Evolutionary conservation across 2,888 invertebrate species (phyloP), one percentile per base, ranked within the genome.

Genomic region (Chalcis sispes): DNA sequence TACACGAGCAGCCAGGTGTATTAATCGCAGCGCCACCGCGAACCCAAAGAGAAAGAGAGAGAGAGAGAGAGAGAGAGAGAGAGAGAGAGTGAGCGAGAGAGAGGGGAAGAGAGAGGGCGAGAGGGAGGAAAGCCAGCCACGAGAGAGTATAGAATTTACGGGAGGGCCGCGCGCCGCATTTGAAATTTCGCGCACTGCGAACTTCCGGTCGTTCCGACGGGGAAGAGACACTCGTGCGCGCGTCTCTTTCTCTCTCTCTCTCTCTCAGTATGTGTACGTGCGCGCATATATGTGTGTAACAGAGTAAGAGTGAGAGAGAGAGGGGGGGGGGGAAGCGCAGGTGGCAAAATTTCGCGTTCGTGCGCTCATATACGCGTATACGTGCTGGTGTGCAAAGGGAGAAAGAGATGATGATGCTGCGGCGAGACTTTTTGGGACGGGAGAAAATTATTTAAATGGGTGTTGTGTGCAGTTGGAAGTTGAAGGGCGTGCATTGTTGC

Each of bases 141-240:
- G 10, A 69, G 58, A 20, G 56, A 23, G 66, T 50, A 32, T 4
- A 23, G 81, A 82, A 85, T 85, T 85, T 84, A 84, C 82, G 82
- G 82, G 78, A 76, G 72, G 77, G 76, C 75, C 82, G 78, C 82
- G 79, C 73, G 80, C 65, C 80, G 84, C 83, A 84, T 84, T 84
- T 83, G 78, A 81, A 82, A 84, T 84, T 84, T 82, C 78, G 81
- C 80, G 42, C 52, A 46, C 46, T 13, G 13, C 42, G 27, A 72
- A 66, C 54, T 70, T 74, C 69, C 73, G 62, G 20, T n/a, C n/a
- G n/a, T n/a, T 1, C 13, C 27, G 36, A 15, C 29, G 20, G 25
- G 29, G 18, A 27, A 18, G 7, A 10, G 40, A 20, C 42, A 27
- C 42, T 29, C 66, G 4, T 58, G 25, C 50, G 15, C 4, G 50